Evolutionary conservation across 2,113 vertebrate species (phyloP).

Genomic region (Manacus vitellinus): DNA sequence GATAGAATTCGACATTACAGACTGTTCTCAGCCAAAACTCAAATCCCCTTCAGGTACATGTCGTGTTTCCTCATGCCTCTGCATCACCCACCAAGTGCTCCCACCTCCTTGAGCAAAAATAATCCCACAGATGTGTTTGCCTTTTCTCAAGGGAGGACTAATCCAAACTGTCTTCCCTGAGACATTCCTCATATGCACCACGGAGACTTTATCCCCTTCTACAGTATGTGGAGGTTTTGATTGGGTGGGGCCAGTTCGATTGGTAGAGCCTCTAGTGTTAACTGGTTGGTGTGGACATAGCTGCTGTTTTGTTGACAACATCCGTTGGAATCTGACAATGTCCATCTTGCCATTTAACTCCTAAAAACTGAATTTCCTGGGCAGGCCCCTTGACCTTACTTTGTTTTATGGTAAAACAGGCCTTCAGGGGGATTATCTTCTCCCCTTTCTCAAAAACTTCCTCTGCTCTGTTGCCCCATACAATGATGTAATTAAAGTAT

Average conservation of each 20-base stretch:
- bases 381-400: not conserved
- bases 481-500: not conserved
- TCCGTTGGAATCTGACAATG: not conserved
- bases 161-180: not conserved
- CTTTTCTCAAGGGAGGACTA: not conserved
- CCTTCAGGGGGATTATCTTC: not conserved
- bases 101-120: not conserved
- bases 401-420: not conserved
- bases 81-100: not conserved
- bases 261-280: too few species aligned
- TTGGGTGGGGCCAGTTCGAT: too few species aligned
- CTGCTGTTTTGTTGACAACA: not conserved
- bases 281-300: not conserved
- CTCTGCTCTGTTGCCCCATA: not conserved
- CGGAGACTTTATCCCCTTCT: too few species aligned
- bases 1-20: not conserved
- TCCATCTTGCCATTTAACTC: not conserved
- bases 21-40: not conserved
- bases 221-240: too few species aligned
- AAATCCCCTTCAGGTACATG: not conserved
- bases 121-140: not conserved
- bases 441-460: not conserved
- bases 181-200: too few species aligned
- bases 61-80: not conserved
- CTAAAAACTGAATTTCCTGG: not conserved